Evolutionary conservation across 1,140 invertebrate species (phyloP), one percentile per base, ranked within the genome.

Genomic region (Ladona fulva): DNA sequence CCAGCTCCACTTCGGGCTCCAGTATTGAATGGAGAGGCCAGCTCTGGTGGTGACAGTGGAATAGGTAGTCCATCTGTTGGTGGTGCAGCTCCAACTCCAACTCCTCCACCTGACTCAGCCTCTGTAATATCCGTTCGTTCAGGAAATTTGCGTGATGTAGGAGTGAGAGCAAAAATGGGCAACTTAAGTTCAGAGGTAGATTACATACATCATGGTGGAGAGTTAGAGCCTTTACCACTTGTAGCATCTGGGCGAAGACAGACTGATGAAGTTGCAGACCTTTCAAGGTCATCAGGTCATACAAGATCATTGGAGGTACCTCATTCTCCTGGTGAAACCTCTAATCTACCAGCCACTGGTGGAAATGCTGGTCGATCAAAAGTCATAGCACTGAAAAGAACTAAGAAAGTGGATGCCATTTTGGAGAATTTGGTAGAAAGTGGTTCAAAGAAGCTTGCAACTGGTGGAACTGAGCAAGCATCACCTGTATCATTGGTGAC

Each of bases 371-470:
- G 19, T 25, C 3, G 52, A 66, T 66, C 75, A 76, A 79, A 78
- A 25, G 76, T 74, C 24, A 75, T 44, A 24, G 42, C 66, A n/a
- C 10, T 78, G 42, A 79, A 79, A 66, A 59, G 79, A n/a, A 75
- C 42, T 12, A 79, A 78, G 44, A 79, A 79, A 74, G 79, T 79
- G 14, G 79, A 79, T 78, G 75, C 77, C 16, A 79, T 79, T 37
- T 74, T 79, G 42, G 79, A 79, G 37, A 79, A 76, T 25, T 29
- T 79, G 16, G 79, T 79, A 42, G 79, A 79, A 75, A 76, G 77
- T 77, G 79, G 79, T 1, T 76, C 79, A 14, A 79, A 76, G 66
- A 79, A 79, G 59, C n/a, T 78, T 11, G 77, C 29, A 16, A 66
- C 52, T 66, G 52, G 52, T 66, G 52, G 52, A 22, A 66, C 5